These are phyloP conservation scores for Noctua comes DNA, from an alignment of 2,888 invertebrate genomes.

Conservation along the genomic window DNA sequence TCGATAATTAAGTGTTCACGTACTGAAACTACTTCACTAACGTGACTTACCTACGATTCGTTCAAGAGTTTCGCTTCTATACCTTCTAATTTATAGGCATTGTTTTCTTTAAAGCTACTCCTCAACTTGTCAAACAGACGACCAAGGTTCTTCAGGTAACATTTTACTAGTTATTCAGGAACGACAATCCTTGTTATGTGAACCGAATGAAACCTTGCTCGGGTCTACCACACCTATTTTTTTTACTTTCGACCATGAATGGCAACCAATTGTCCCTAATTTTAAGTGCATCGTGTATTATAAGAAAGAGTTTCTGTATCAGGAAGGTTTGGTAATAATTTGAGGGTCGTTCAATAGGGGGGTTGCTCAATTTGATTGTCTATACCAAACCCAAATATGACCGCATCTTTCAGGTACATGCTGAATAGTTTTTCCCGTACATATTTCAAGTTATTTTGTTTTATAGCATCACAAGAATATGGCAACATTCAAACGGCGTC, in stretches of 20 bases:
- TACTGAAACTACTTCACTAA: not conserved
- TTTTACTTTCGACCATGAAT: conserved; percentile 14
- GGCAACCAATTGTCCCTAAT: not conserved
- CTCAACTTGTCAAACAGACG: conserved; percentile 4
- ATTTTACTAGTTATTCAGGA: conserved; percentile 18
- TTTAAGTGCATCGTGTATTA: conserved; percentile 50
- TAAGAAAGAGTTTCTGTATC: not conserved
- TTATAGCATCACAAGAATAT: conserved; percentile 88
- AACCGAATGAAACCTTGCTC: conserved; percentile 21
- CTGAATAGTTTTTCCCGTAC: not conserved
- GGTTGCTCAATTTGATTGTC: not conserved
- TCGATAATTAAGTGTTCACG: not conserved
- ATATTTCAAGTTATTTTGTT: not conserved
- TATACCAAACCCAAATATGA: not conserved
- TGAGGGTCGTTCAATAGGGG: too few species aligned
- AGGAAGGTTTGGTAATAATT: not conserved
- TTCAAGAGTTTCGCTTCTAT: conserved; percentile 25
- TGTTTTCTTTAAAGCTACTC: conserved; percentile 19
- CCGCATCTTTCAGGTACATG: not conserved
- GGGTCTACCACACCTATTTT: not conserved
- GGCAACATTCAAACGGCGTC: conserved; percentile 87
- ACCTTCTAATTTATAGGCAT: not conserved
- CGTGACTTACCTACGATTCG: not conserved
- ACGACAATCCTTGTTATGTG: conserved; percentile 26
- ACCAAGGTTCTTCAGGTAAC: conserved; percentile 39